Evolutionary conservation across 2,888 invertebrate genomes (phyloP).

Genomic region (Drosophila incognita): DNA sequence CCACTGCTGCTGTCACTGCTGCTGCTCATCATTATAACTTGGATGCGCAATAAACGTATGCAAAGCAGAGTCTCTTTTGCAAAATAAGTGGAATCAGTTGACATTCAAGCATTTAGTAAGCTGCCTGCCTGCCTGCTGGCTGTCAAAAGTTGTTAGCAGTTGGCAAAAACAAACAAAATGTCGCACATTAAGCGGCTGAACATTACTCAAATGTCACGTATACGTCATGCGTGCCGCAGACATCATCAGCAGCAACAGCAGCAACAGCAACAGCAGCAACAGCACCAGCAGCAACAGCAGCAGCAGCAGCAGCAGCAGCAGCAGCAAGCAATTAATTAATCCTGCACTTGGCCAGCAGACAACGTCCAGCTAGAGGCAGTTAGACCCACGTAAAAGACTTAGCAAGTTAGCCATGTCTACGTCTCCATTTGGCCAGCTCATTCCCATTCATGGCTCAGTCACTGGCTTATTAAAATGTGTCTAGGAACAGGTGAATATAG

Average conservation of each 20-base stretch:
- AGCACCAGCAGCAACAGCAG: conserved; percentile 16
- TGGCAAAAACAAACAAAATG: conserved; percentile 75
- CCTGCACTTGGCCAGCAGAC: conserved; percentile 69
- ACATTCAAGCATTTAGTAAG: conserved; percentile 34
- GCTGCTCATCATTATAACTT: conserved; percentile 71
- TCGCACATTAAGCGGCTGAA: conserved; percentile 75
- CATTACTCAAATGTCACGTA: conserved; percentile 79
- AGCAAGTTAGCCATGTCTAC: conserved; percentile 37
- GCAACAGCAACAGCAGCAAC: conserved; percentile 15
- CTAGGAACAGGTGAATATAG: conserved; percentile 73
- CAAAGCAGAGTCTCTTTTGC: conserved; percentile 46
- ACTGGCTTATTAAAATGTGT: conserved; percentile 76
- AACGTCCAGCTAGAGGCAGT: conserved; percentile 43
- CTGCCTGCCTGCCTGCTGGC: conserved; percentile 6
- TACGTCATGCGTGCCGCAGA: conserved; percentile 69
- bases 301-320: not conserved
- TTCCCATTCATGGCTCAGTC: conserved; percentile 65
- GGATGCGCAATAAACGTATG: conserved; percentile 54
- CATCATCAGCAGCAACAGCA: conserved; percentile 37
- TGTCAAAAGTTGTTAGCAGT: conserved; percentile 56
- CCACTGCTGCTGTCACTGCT: conserved; percentile 18
- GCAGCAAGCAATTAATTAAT: conserved; percentile 71
- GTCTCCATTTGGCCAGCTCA: conserved; percentile 59
- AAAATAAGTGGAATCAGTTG: conserved; percentile 40
- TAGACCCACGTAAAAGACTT: conserved; percentile 44